Evolutionary conservation across 2,888 invertebrate species (phyloP), one percentile per base, ranked within the genome.

Genomic region (Cataglyphis altisquamis): DNA sequence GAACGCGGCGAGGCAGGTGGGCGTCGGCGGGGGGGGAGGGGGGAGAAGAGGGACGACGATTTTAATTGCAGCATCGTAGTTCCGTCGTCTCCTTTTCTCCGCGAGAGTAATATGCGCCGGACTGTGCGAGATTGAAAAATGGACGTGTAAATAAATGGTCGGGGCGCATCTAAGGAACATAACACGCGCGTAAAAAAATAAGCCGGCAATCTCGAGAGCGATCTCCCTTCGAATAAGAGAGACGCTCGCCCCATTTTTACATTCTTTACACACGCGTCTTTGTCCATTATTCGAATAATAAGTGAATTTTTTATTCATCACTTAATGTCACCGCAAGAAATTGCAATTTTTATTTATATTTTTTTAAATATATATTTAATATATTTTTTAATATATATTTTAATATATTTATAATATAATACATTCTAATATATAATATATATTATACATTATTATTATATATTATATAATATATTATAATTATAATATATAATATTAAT

Each of bases 51-150:
- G 29, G 29, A 25, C 32, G 64, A 41, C 45, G 45, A 75, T 78
- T 78, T 78, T 78, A 78, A 78, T 78, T 78, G 70, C 77, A n/a
- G 41, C 66, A 77, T 77, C 75, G 77, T 67, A 67, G 55, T 45
- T 70, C 60, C 36, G 60, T 60, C 78, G 45, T 78, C 72, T 78
- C 60, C 60, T 78, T 70, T 78, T 36, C 45, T 10, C 45, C 45
- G 72, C 72, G 45, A 78, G 70, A 62, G 78, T 60, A 78, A 78
- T 78, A 78, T 78, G 60, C 78, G 57, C 41, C 60, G 60, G 45
- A 70, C 60, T 45, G 18, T 78, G 18, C 70, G 57, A 25, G 62
- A 78, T 70, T 78, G 78, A 60, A 78, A 78, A 78, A 72, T 36
- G 78, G 60, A 41, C 60, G 25, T 62, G 60, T 70, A 70, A 70